Evolutionary conservation across 2,113 vertebrate species (phyloP), one percentile per base, ranked within the genome.

Genomic region (Prionailurus viverrinus): DNA sequence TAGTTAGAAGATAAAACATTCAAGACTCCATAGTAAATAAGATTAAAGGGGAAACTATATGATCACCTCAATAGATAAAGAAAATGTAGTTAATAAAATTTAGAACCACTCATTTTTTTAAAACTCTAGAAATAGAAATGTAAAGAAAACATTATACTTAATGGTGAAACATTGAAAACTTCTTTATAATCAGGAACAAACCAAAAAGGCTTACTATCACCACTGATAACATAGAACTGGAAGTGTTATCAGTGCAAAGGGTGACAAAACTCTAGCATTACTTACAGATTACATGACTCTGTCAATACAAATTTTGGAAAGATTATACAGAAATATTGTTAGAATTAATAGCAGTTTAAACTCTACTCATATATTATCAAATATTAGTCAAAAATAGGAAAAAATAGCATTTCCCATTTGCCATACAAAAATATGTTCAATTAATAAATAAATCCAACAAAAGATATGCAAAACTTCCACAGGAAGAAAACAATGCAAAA

Each of bases 11-110:
- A 48, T 27, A 95, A 96, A 95, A 85, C 5, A 82, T 53, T 89
- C 19, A 91, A 93, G 58, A 58, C 33, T 81, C 69, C 31, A 16
- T 63, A 76, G 15, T 88, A 36, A 88, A 90, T 83, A 88, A 94
- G 73, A n/a, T 73, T 71, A 88, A 83, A 91, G 7, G 21, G 21
- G 8, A 92, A 92, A 48, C 8, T 65, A 39, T 55, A 21, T 63
- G 15, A 89, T 93, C n/a, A 89, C 58, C 33, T 86, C 16, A 79
- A 74, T 33, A 80, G 81, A 85, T 79, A 58, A 0, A 65, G 16
- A 88, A 93, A 93, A 91, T 65, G 3, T 13, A 91, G 29, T 63
- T 89, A 91, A 65, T 74, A 91, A 94, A 87, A 65, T 97, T 74
- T 61, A 65, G 41, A 89, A 89, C 55, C n/a, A 73, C 29, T 85